Conservation (phyloP, 1,140 invertebrate species). For the Phocides pigmalion region DNA sequence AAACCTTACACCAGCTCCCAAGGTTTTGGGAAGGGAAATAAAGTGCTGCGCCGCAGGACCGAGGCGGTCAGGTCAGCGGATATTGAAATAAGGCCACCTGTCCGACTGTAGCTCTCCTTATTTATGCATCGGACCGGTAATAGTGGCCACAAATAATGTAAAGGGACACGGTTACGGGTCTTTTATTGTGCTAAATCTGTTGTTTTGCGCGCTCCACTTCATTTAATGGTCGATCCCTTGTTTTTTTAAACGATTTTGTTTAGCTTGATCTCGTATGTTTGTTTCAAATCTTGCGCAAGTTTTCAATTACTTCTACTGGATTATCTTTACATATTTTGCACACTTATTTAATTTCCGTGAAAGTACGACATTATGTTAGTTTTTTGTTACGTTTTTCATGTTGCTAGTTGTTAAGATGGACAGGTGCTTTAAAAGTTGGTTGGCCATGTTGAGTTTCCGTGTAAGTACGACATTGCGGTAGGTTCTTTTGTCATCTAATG, state of each 20-base stretch:
- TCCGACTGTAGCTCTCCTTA: slow-evolving; percentile 32
- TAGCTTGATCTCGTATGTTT: too few relatives aligned
- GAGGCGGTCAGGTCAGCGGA: slow-evolving; percentile 47
- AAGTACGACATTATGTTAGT: too few relatives aligned
- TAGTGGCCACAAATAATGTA: slow-evolving; percentile 26
- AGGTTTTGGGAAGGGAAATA: slow-evolving; percentile 52
- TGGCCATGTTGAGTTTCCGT: too few relatives aligned
- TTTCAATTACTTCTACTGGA: too few relatives aligned
- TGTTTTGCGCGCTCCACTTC: neutral
- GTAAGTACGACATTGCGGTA: too few relatives aligned
- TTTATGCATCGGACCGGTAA: slow-evolving; percentile 35
- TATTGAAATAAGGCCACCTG: slow-evolving; percentile 57
- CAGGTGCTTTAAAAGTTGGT: too few relatives aligned
- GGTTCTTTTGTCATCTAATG: too few relatives aligned
- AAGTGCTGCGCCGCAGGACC: slow-evolving; percentile 44
- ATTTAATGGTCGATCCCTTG: neutral
- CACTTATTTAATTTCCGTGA: too few relatives aligned
- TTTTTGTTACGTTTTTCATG: too few relatives aligned
- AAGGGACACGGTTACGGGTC: slow-evolving; percentile 16
- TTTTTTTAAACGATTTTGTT: neutral
- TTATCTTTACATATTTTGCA: too few relatives aligned
- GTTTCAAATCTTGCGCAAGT: too few relatives aligned
- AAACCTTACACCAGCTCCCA: slow-evolving; percentile 34
- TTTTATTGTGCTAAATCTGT: slow-evolving; percentile 22
- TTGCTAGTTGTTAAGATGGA: too few relatives aligned